Evolutionary conservation across 2,797 vertebrate genomes (phyloP), one percentile per base, ranked within the genome.

Genomic region (Crypturellus tataupa): DNA sequence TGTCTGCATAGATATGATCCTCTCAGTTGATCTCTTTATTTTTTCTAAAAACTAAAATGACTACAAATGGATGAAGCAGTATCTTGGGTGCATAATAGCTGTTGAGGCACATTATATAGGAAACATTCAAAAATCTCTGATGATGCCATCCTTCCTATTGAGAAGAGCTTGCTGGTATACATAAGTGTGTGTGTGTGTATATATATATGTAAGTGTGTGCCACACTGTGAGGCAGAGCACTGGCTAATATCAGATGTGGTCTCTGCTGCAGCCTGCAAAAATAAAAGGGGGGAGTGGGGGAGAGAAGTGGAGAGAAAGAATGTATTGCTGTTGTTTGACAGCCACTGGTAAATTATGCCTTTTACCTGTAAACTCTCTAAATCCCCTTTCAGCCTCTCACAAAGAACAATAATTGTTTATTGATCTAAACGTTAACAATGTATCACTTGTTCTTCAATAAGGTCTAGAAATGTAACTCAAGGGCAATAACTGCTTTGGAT

Each of bases 361-460:
- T 81, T 98, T 97, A 95, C 89, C 93, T 96, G 84, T 91, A 97
- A 97, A 97, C 84, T 96, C 85, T 97, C 88, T 91, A 98, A 97
- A 98, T 97, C 92, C 95, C 94, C 63, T 96, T 96, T 97, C 95
- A 97, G 90, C 96, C 91, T 94, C 95, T 97, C 96, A 96, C 96
- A 95, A 97, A 97, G 95, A 97, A 96, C 94, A 98, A 98, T 98
- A 98, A 98, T 97, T 98, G 94, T 98, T 98, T 98, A 98, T 98
- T 97, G 97, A 98, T 98, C 96, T 90, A 80, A 96, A 83, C 68
- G 85, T 95, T 98, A 98, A 97, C 97, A 97, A 97, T 95, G 93
- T 97, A 98, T 98, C 5, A 79, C 94, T 97, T 96, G 95, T 96
- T 97, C 94, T 97, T 96, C 95, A 95, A 93, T 98, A 97, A 97